Conservation (phyloP, 2,797 vertebrate species). For the Sebastes reedi region DNA sequence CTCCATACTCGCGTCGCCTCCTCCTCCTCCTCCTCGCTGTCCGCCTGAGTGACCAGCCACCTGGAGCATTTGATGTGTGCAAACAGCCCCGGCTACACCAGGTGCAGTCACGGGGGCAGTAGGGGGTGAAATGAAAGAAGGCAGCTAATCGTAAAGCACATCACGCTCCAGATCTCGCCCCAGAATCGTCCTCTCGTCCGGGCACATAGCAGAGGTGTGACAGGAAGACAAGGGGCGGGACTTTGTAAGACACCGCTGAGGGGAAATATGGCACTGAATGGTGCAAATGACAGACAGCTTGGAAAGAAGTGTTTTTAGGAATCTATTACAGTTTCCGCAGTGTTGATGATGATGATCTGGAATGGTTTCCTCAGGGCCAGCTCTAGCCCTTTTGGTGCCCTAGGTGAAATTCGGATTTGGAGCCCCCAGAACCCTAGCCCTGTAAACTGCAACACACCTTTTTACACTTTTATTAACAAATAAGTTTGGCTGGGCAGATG, state of each 20-base stretch:
- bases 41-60: slow-evolving; percentile 69
- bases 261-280: background rate
- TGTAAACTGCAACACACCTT: too few species aligned
- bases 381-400: too few species aligned
- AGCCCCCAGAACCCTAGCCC: too few species aligned
- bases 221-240: background rate
- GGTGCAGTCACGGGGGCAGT: slow-evolving; percentile 61
- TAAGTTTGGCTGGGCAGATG: too few species aligned
- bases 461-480: too few species aligned
- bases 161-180: slow-evolving; percentile 73
- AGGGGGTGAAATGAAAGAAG: slow-evolving; percentile 49
- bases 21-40: slow-evolving; percentile 9
- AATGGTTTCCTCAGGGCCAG: background rate
- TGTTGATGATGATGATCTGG: background rate
- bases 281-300: background rate
- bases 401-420: too few species aligned
- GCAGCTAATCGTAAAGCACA: slow-evolving; percentile 67
- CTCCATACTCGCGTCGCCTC: background rate
- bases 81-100: slow-evolving; percentile 64
- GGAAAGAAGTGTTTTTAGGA: too few species aligned
- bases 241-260: background rate
- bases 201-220: slow-evolving; percentile 11
- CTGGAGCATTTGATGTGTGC: slow-evolving; percentile 74
- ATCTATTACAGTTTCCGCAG: background rate
- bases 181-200: background rate